Percentiles rank a stretch among this genome's conserved stretches.
These are phyloP conservation scores for Drosophila neonasuta DNA, from an alignment of 2,888 invertebrate species.

Conservation along the genomic window DNA sequence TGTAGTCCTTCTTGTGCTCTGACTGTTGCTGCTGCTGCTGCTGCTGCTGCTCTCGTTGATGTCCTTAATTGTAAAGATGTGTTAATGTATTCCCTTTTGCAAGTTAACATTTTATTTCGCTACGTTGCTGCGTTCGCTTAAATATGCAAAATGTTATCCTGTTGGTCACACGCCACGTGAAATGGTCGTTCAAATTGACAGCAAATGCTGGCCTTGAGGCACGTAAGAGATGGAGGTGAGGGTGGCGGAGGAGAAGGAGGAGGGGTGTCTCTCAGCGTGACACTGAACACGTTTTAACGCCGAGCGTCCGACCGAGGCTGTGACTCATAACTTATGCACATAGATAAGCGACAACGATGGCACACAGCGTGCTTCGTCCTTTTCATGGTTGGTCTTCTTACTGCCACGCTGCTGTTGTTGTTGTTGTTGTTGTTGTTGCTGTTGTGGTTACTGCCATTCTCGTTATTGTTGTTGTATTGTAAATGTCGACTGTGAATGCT, in stretches of 20 bases:
- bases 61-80: slow-evolving; percentile 75
- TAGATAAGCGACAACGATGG: slow-evolving; percentile 68
- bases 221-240: background rate
- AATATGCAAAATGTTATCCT: slow-evolving; percentile 63
- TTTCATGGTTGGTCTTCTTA: slow-evolving; percentile 11
- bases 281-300: slow-evolving; percentile 72
- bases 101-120: slow-evolving; percentile 71
- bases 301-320: slow-evolving; percentile 50
- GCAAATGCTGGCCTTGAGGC: slow-evolving; percentile 33
- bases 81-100: slow-evolving; percentile 76
- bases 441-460: slow-evolving; percentile 33
- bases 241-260: background rate
- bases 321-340: slow-evolving; percentile 75
- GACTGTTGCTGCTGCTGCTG: background rate
- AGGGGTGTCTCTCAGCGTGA: slow-evolving; percentile 49
- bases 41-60: slow-evolving; percentile 21
- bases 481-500: slow-evolving; percentile 23
- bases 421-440: slow-evolving; percentile 24
- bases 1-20: background rate
- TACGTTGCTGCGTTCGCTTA: slow-evolving; percentile 55
- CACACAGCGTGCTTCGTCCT: slow-evolving; percentile 19
- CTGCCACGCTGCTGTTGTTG: slow-evolving; percentile 4
- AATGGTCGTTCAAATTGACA: slow-evolving; percentile 50
- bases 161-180: slow-evolving; percentile 43
- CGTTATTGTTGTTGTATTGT: slow-evolving; percentile 22